phyloP scores from a whole-genome alignment of 2,888 invertebrate genomes.

The Leptarthrus brevirostris region DNA sequence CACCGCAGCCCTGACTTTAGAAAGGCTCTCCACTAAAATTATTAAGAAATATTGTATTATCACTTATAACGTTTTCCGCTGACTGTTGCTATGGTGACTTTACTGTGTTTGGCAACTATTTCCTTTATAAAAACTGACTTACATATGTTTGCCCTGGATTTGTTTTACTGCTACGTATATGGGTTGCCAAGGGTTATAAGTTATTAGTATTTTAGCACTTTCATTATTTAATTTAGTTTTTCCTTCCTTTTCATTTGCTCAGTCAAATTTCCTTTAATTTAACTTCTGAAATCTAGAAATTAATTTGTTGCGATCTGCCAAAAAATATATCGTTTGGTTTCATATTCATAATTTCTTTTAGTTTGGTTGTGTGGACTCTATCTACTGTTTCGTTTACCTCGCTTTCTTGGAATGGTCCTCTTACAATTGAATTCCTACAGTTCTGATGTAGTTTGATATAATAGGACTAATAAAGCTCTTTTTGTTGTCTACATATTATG shows the following conservation, averaged over 20 bases:
- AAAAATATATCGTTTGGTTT: constrained; percentile 22
- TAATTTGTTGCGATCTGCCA: constrained; percentile 25
- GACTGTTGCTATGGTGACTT: no score
- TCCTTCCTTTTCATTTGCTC: constrained; percentile 24
- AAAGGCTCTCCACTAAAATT: no score
- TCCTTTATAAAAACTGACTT: constrained; percentile 2
- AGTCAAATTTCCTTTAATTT: constrained; percentile 4
- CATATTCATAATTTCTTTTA: constrained; percentile 23
- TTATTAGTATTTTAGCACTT: constrained; percentile 10
- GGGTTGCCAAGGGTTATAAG: constrained; percentile 18
- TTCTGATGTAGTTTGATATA: constrained; percentile 8
- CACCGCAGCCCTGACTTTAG: no score
- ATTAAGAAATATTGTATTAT: no score
- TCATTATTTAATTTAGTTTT: background rate
- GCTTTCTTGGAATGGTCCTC: background rate
- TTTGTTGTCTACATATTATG: constrained; percentile 18
- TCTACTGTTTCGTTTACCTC: constrained; percentile 47
- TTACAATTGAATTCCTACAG: background rate
- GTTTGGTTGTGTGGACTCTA: constrained; percentile 44
- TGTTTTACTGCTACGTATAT: constrained; percentile 25
- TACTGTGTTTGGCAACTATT: constrained; percentile 16
- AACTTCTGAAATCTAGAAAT: background rate
- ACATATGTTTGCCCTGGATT: constrained; percentile 27
- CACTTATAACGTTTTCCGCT: no score
- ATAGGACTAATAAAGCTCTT: constrained; percentile 8